phyloP scores from a whole-genome alignment of 1,140 invertebrate species.

The Tribolium madens region DNA sequence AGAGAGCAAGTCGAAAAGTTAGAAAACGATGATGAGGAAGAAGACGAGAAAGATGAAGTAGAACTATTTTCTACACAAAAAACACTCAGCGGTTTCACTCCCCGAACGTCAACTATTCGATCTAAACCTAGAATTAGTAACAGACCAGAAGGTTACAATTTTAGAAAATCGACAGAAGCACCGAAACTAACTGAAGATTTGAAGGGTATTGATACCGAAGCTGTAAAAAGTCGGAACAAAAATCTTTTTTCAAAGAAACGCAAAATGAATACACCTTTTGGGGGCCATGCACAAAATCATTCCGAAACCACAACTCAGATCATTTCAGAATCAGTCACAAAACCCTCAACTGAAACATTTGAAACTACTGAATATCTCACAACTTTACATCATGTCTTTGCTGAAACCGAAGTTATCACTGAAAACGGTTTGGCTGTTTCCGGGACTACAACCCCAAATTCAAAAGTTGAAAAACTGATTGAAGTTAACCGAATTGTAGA shows the following conservation, averaged over 20 bases:
- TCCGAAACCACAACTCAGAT: constrained; percentile 25
- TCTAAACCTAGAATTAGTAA: constrained; percentile 49
- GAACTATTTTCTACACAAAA: constrained; percentile 46
- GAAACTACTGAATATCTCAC: constrained; percentile 65
- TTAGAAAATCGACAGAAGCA: constrained; percentile 41
- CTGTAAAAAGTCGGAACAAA: constrained; percentile 65
- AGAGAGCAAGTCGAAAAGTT: constrained; percentile 48
- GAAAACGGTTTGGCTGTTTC: constrained; percentile 1
- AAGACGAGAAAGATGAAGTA: constrained; percentile 68
- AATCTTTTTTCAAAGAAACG: constrained; percentile 67
- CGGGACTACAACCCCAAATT: constrained; percentile 46
- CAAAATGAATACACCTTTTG: constrained; percentile 60
- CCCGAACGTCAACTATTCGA: constrained; percentile 1
- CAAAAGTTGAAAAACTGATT: constrained; percentile 70
- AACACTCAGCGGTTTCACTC: constrained; percentile 7
- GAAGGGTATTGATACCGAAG: constrained; percentile 54
- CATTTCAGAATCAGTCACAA: constrained; percentile 36
- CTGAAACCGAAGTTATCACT: constrained; percentile 60
- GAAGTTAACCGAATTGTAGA: constrained; percentile 76
- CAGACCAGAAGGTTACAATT: constrained; percentile 12
- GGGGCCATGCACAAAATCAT: not conserved
- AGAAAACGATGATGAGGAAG: constrained; percentile 68
- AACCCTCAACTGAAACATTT: not conserved
- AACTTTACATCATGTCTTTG: constrained; percentile 69
- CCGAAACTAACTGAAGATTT: constrained; percentile 39